Conservation (phyloP, 1,140 invertebrate genomes). For the Himalopsyche phryganea region DNA sequence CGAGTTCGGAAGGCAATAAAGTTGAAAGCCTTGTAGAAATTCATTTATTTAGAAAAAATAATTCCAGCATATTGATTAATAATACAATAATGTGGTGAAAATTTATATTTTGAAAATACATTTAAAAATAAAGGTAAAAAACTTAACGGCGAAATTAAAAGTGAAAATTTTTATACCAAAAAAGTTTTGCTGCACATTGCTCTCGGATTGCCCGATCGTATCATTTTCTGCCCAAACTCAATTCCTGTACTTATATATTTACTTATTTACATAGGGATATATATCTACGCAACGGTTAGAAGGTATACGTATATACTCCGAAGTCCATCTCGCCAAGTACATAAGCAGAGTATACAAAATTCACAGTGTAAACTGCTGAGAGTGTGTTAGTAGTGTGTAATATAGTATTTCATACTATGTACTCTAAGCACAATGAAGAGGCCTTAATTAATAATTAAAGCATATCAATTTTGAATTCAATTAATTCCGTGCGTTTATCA, state of each 20-base stretch:
- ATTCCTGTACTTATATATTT: conserved; percentile 29
- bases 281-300: conserved; percentile 5
- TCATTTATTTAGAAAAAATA: no score
- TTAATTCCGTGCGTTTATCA: not conserved
- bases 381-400: not conserved
- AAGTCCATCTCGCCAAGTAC: conserved; percentile 13
- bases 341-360: conserved; percentile 6
- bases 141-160: no score
- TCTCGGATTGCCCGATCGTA: conserved; percentile 4
- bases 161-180: no score
- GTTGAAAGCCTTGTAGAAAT: no score
- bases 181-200: conserved; percentile 5
- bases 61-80: no score
- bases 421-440: conserved; percentile 1
- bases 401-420: not conserved
- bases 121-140: no score
- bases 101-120: no score
- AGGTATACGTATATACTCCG: conserved; percentile 1
- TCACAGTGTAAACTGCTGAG: not conserved
- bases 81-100: no score
- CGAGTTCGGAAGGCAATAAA: no score
- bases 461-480: conserved; percentile 10
- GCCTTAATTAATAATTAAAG: conserved; percentile 8
- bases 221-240: conserved; percentile 23
- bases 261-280: conserved; percentile 28